Percentiles rank a stretch among this genome's conserved stretches.
Conservation (phyloP, 2,113 vertebrate genomes). For the Paracanthobrama guichenoti region DNA sequence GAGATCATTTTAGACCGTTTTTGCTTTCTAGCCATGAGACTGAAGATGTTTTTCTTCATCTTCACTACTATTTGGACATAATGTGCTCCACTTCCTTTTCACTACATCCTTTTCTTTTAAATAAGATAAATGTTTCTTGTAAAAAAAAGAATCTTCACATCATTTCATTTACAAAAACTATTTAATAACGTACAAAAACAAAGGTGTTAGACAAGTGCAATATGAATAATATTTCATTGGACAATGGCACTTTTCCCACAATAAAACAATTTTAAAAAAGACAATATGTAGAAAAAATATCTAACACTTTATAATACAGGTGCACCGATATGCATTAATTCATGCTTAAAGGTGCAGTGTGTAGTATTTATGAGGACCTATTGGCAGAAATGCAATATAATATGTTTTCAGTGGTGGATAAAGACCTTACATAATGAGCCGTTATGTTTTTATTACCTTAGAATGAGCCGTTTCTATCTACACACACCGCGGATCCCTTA, state of each 20-base stretch:
- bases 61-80: background rate
- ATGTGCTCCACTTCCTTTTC: background rate
- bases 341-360: no score
- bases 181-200: slow-evolving; percentile 7
- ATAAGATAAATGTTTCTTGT: background rate
- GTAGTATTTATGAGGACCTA: no score
- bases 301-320: no score
- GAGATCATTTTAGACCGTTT: background rate
- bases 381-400: no score
- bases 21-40: background rate
- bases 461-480: no score
- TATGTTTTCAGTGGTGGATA: no score
- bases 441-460: no score
- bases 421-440: no score
- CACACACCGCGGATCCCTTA: no score
- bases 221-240: background rate
- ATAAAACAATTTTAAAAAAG: background rate
- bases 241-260: background rate
- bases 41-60: background rate
- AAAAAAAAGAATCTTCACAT: background rate
- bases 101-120: background rate
- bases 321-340: no score
- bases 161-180: background rate
- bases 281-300: no score
- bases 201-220: slow-evolving; percentile 21